Conservation (phyloP, 2,888 invertebrate species). For the Ormyrus pomaceus region DNA sequence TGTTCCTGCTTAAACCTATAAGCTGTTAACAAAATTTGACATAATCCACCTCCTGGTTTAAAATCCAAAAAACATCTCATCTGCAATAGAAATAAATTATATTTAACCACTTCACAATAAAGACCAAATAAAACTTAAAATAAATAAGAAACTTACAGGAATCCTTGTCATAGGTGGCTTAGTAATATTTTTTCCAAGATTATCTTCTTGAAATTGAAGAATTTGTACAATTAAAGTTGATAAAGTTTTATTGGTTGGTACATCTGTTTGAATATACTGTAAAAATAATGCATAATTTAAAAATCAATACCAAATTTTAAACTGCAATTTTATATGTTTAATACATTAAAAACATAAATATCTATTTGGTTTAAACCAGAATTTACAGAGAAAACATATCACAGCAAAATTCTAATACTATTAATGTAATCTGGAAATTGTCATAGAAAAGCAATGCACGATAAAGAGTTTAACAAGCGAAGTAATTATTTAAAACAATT, state of each 20-base stretch:
- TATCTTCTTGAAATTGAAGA: constrained; percentile 97
- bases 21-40: constrained; percentile 94
- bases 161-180: constrained; percentile 92
- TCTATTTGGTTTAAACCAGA: background rate
- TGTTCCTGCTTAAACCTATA: constrained; percentile 98
- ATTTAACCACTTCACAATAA: background rate
- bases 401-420: background rate
- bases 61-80: constrained; percentile 97
- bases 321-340: background rate
- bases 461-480: background rate
- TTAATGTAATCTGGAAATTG: background rate
- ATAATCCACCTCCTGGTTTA: constrained; percentile 94
- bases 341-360: background rate
- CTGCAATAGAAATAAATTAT: constrained; percentile 77
- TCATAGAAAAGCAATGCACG: background rate
- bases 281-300: constrained; percentile 66
- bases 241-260: constrained; percentile 94
- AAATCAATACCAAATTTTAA: background rate
- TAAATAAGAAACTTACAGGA: constrained; percentile 81
- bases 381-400: background rate
- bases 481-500: background rate
- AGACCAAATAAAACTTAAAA: background rate
- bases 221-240: constrained; percentile 91
- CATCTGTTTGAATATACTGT: constrained; percentile 94
- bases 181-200: constrained; percentile 93